A percentile compares a stretch with the other conserved stretches of the same genome.
Evolutionary conservation across 2,888 invertebrate genomes (phyloP).

Genomic region (Flexamia atlantica): DNA sequence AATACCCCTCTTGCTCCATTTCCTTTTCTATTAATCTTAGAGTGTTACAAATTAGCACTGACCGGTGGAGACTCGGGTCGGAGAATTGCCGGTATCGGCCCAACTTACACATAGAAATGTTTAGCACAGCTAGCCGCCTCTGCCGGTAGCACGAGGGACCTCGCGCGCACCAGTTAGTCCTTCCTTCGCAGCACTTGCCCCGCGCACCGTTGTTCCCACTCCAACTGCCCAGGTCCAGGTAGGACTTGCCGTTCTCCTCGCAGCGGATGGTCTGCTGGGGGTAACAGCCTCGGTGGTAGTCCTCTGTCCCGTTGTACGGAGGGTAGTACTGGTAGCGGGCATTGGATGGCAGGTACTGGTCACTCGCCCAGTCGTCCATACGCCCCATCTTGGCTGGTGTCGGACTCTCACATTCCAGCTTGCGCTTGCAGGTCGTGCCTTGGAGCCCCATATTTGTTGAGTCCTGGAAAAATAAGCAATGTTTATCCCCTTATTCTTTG

Average conservation of each 20-base stretch:
- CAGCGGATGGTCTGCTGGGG: slow-evolving; percentile 89
- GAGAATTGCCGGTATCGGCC: slow-evolving; percentile 92
- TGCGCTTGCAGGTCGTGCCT: slow-evolving; percentile 73
- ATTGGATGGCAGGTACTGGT: slow-evolving; percentile 58
- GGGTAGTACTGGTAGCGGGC: slow-evolving; percentile 58
- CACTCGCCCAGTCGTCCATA: slow-evolving; percentile 58
- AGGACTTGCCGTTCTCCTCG: slow-evolving; percentile 94
- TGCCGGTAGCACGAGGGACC: slow-evolving; percentile 90
- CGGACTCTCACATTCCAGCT: slow-evolving; percentile 70
- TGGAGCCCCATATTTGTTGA: slow-evolving; percentile 66
- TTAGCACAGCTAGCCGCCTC: slow-evolving; percentile 91
- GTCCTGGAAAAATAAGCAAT: slow-evolving; percentile 63
- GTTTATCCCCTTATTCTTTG: too few relatives aligned
- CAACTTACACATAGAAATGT: slow-evolving; percentile 94
- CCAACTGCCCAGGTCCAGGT: slow-evolving; percentile 89
- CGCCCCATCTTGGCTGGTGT: slow-evolving; percentile 61
- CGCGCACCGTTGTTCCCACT: slow-evolving; percentile 70
- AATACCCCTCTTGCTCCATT: slow-evolving; percentile 82
- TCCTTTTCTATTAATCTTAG: slow-evolving; percentile 92
- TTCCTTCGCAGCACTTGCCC: slow-evolving; percentile 83
- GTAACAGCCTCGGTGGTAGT: slow-evolving; percentile 59
- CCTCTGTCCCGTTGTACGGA: slow-evolving; percentile 40
- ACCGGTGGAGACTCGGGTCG: slow-evolving; percentile 92
- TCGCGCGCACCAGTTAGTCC: slow-evolving; percentile 85
- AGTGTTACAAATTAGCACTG: slow-evolving; percentile 96